A percentile compares a stretch with the other conserved stretches of the same genome.
These are phyloP conservation scores for Drosophila nigrodunni DNA, from an alignment of 1,140 invertebrate species.

Conservation along the genomic window DNA sequence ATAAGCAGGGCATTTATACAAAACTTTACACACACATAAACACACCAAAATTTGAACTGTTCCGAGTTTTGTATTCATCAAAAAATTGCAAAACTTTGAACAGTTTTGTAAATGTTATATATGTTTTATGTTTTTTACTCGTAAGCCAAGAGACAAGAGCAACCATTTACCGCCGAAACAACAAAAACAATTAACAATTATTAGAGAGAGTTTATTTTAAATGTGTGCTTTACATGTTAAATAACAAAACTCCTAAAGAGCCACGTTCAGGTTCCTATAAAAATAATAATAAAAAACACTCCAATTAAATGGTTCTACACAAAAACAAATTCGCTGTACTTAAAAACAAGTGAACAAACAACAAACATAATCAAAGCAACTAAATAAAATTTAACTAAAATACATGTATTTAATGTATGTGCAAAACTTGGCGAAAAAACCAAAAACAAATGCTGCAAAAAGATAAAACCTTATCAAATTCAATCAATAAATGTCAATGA, in stretches of 20 bases:
- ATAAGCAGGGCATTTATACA: constrained; percentile 21
- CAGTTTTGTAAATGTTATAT: constrained; percentile 25
- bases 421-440: constrained; percentile 39
- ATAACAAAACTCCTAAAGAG: constrained; percentile 40
- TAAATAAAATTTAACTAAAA: constrained; percentile 43
- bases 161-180: constrained; percentile 50
- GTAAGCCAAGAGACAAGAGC: constrained; percentile 60
- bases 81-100: not conserved
- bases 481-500: constrained; percentile 84
- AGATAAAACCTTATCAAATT: constrained; percentile 75
- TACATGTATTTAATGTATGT: constrained; percentile 66
- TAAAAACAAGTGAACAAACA: constrained; percentile 41
- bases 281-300: constrained; percentile 37
- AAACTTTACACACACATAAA: constrained; percentile 31
- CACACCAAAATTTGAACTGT: constrained; percentile 13
- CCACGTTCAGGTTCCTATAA: constrained; percentile 73
- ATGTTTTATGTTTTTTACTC: constrained; percentile 46
- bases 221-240: constrained; percentile 50
- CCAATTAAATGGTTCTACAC: constrained; percentile 26
- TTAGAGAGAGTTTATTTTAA: constrained; percentile 48
- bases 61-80: constrained; percentile 4
- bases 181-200: constrained; percentile 12
- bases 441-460: constrained; percentile 38
- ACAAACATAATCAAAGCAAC: constrained; percentile 46
- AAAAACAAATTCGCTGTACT: constrained; percentile 40